Evolutionary conservation across 2,113 vertebrate species (phyloP).

Genomic region (Chloropsis cyanopogon): DNA sequence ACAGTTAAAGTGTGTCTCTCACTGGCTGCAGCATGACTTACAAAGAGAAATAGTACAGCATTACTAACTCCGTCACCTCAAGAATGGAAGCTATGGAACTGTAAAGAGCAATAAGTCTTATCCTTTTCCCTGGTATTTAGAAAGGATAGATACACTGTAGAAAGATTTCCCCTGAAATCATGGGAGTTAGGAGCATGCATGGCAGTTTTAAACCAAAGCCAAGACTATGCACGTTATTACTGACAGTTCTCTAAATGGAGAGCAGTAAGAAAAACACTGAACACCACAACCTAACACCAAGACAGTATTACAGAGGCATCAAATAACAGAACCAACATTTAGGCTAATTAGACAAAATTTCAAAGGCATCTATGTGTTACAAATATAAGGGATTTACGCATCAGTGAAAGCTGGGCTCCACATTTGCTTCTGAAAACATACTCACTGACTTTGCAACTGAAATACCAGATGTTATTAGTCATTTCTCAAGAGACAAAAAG

Average conservation of each 20-base stretch:
- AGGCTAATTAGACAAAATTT: not conserved
- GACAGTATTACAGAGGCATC: not conserved
- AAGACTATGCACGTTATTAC: not conserved
- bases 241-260: not conserved
- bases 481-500: slow-evolving; percentile 55
- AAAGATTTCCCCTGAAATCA: not conserved
- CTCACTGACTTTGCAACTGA: not conserved
- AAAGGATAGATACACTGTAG: not conserved
- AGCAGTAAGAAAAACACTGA: not conserved
- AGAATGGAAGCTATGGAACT: not conserved
- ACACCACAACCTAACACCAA: not conserved
- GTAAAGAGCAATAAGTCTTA: not conserved
- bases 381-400: not conserved
- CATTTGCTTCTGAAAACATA: slow-evolving; percentile 27
- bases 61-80: not conserved
- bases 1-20: not conserved
- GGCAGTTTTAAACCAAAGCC: not conserved
- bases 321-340: not conserved
- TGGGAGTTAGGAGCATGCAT: not conserved
- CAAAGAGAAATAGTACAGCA: not conserved
- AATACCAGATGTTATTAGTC: slow-evolving; percentile 35
- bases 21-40: not conserved
- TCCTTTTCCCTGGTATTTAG: not conserved
- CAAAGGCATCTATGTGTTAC: not conserved
- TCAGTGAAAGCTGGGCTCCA: not conserved